A percentile compares a stretch with the other conserved stretches of the same genome.
Conservation (phyloP, 2,113 vertebrate genomes). For the Otocyon megalotis region DNA sequence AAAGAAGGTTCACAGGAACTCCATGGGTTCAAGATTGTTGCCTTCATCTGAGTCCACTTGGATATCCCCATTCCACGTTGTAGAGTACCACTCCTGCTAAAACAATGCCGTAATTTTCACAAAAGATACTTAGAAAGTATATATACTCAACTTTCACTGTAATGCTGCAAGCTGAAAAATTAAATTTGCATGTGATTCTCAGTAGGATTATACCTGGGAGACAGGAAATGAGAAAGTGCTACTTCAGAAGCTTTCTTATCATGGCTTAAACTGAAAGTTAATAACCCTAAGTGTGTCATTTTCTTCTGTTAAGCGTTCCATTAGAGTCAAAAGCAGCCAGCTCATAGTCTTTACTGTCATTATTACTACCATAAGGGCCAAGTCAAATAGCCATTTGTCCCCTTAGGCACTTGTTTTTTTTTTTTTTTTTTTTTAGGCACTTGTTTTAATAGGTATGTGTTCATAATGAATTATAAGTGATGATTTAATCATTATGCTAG, state of each 20-base stretch:
- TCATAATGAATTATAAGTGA: neutral
- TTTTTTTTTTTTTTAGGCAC: too few relatives aligned
- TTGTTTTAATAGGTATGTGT: neutral
- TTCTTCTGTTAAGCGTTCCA: neutral
- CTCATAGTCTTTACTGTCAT: neutral
- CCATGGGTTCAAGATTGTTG: neutral
- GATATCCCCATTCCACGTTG: neutral
- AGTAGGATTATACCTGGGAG: neutral
- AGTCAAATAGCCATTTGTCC: neutral
- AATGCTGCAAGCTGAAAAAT: conserved; percentile 13
- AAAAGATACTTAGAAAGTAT: conserved; percentile 10
- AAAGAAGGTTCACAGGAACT: neutral
- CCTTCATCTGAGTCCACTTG: neutral
- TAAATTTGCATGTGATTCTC: conserved; percentile 45
- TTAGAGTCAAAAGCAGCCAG: conserved; percentile 9
- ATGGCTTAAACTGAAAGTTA: conserved; percentile 16
- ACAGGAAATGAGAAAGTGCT: neutral
- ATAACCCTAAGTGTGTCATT: neutral
- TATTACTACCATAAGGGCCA: neutral
- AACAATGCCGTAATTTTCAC: neutral
- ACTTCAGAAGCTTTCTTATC: neutral
- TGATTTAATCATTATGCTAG: conserved; percentile 4
- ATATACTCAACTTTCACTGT: conserved; percentile 42
- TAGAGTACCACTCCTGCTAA: neutral
- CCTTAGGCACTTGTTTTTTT: neutral